These are phyloP conservation scores for Sesamia inferens DNA, from an alignment of 2,888 invertebrate species.

Conservation along the genomic window DNA sequence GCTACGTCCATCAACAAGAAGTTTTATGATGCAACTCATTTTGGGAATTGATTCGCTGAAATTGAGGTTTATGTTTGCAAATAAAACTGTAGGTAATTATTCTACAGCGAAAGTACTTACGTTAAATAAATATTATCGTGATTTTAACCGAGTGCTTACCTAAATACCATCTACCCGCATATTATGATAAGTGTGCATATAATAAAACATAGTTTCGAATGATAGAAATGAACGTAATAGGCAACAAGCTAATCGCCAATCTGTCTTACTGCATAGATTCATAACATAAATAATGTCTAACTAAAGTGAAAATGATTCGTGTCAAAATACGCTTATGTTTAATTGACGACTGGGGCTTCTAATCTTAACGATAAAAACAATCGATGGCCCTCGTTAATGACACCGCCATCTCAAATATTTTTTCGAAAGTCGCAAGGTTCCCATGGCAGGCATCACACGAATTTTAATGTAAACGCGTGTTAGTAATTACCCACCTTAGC, in stretches of 20 bases:
- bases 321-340: slow-evolving; percentile 38
- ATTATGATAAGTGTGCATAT: slow-evolving; percentile 8
- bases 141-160: not conserved
- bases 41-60: slow-evolving; percentile 42
- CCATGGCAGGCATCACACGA: slow-evolving; percentile 13
- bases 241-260: not conserved
- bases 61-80: slow-evolving; percentile 22
- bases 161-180: slow-evolving; percentile 11
- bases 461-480: slow-evolving; percentile 43
- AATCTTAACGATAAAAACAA: slow-evolving; percentile 50
- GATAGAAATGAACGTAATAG: not conserved
- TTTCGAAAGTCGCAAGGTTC: slow-evolving; percentile 2
- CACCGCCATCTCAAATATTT: slow-evolving; percentile 20
- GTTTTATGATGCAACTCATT: slow-evolving; percentile 45
- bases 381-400: slow-evolving; percentile 40
- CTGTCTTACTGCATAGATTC: not conserved
- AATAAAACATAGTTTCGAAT: not conserved
- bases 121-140: slow-evolving; percentile 11
- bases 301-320: slow-evolving; percentile 21
- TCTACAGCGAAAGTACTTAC: not conserved
- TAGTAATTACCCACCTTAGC: slow-evolving; percentile 33
- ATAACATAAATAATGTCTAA: slow-evolving; percentile 19
- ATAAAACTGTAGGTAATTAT: slow-evolving; percentile 14
- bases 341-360: slow-evolving; percentile 51
- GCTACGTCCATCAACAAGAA: slow-evolving; percentile 26